Evolutionary conservation across 2,888 invertebrate genomes (phyloP).

Genomic region (Diadromus collaris): DNA sequence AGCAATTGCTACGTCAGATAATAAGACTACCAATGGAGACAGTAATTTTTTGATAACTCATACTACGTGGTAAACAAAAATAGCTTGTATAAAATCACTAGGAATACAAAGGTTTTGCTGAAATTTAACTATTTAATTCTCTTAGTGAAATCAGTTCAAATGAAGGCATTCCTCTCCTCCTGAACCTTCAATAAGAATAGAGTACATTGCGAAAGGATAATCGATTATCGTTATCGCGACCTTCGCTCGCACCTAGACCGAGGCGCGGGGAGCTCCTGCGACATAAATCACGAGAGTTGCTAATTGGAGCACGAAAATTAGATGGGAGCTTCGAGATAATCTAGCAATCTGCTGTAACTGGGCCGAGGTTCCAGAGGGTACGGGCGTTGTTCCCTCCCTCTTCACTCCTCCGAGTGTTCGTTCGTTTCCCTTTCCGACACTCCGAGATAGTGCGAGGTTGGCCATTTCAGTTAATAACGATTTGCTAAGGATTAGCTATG

Average conservation of each 20-base stretch:
- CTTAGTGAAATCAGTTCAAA: no score
- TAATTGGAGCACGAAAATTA: slow-evolving; percentile 52
- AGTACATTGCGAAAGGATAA: slow-evolving; percentile 27
- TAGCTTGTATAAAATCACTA: no score
- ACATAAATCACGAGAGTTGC: slow-evolving; percentile 38
- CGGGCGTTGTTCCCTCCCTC: slow-evolving; percentile 14
- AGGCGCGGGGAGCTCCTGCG: neutral
- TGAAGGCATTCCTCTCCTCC: no score
- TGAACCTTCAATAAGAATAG: no score
- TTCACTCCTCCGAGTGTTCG: neutral
- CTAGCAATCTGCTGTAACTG: slow-evolving; percentile 61
- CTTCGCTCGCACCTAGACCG: slow-evolving; percentile 20
- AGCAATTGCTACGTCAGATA: no score
- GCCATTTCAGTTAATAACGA: slow-evolving; percentile 50
- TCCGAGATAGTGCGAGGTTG: neutral
- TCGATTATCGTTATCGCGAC: slow-evolving; percentile 30
- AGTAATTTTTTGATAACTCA: no score
- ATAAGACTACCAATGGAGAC: no score
- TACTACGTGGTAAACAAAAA: no score
- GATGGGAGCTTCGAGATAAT: slow-evolving; percentile 38
- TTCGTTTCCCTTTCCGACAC: slow-evolving; percentile 18
- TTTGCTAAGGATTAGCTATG: slow-evolving; percentile 38
- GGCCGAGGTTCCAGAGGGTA: slow-evolving; percentile 65
- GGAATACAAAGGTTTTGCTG: no score
- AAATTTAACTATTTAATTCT: no score